These are phyloP conservation scores for Trissolcus basalis DNA, from an alignment of 1,140 invertebrate genomes.

Conservation along the genomic window DNA sequence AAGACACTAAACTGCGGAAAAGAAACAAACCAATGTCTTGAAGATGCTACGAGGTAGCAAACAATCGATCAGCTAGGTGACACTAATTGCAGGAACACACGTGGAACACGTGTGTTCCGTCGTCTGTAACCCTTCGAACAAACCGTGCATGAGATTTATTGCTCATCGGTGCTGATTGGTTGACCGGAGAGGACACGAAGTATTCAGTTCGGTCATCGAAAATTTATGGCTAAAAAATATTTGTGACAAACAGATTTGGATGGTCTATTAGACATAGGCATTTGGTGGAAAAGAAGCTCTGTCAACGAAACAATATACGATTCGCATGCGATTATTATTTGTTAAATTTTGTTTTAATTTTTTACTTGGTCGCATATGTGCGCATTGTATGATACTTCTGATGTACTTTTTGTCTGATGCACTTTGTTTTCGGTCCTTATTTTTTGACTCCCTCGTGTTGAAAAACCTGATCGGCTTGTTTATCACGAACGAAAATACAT, in stretches of 20 bases:
- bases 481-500: conserved; percentile 34
- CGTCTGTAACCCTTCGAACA: conserved; percentile 61
- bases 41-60: conserved; percentile 61
- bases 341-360: no score
- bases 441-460: conserved; percentile 20
- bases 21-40: conserved; percentile 43
- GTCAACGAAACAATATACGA: no score
- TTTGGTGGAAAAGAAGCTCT: conserved; percentile 23
- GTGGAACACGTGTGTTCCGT: conserved; percentile 64
- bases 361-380: no score
- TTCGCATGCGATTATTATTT: no score
- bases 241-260: no score
- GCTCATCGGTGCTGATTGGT: conserved; percentile 69
- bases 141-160: conserved; percentile 67
- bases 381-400: conserved; percentile 62
- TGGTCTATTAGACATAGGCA: no score
- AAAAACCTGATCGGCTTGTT: conserved; percentile 25
- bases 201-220: conserved; percentile 53
- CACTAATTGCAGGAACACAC: conserved; percentile 70
- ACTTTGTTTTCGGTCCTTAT: conserved; percentile 9
- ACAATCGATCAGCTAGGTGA: conserved; percentile 70
- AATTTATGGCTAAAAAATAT: conserved; percentile 61
- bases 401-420: conserved; percentile 58
- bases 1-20: conserved; percentile 24
- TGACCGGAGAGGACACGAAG: conserved; percentile 50